Evolutionary conservation across 2,888 invertebrate species (phyloP).

Genomic region (Drosophila melanosoma): DNA sequence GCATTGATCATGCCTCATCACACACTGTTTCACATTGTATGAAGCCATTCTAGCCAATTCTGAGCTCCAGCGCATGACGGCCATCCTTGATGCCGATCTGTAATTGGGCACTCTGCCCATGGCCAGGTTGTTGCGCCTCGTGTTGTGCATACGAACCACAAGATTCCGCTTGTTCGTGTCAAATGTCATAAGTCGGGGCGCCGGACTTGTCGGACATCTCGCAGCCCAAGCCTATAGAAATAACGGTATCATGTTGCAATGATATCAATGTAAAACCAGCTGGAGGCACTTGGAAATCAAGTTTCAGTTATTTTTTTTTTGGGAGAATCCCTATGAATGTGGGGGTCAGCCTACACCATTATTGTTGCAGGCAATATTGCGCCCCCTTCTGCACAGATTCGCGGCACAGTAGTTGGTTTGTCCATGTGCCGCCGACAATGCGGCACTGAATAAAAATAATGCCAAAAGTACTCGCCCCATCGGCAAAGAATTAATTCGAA

Average conservation of each 20-base stretch:
- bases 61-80: constrained; percentile 50
- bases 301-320: not conserved
- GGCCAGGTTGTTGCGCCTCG: constrained; percentile 39
- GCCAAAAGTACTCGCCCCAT: constrained; percentile 43
- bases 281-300: not conserved
- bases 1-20: constrained; percentile 52
- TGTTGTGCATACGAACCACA: constrained; percentile 43
- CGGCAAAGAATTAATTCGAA: not conserved
- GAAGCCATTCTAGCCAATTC: constrained; percentile 54
- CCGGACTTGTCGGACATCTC: constrained; percentile 46
- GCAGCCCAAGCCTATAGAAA: constrained; percentile 38
- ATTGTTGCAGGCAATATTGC: constrained; percentile 59
- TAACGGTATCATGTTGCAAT: not conserved
- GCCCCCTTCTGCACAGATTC: constrained; percentile 30
- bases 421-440: constrained; percentile 8
- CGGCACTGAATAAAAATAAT: constrained; percentile 14
- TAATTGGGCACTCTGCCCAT: constrained; percentile 27
- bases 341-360: constrained; percentile 36
- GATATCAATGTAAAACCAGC: not conserved
- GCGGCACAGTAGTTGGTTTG: constrained; percentile 47
- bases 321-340: not conserved
- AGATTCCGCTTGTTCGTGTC: not conserved
- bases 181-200: constrained; percentile 17
- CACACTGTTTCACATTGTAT: constrained; percentile 51
- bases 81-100: constrained; percentile 51